These are phyloP conservation scores for Corythornis vintsioides DNA, from an alignment of 2,113 vertebrate genomes.

Conservation along the genomic window DNA sequence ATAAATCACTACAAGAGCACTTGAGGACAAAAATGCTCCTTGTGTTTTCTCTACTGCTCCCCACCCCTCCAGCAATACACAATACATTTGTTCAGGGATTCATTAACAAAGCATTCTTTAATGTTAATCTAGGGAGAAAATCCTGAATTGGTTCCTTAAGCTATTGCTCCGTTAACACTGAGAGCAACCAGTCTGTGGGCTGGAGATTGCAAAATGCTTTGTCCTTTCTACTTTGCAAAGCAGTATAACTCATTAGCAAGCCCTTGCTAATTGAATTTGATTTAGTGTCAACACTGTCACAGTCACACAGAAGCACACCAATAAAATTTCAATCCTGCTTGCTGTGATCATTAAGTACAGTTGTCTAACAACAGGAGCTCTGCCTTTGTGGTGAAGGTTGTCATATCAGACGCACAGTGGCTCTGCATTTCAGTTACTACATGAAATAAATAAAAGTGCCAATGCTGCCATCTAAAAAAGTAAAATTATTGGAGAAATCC, in stretches of 20 bases:
- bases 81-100: conserved; percentile 63
- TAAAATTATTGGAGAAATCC: conserved; percentile 43
- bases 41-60: conserved; percentile 9
- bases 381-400: conserved; percentile 67
- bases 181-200: conserved; percentile 26
- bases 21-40: conserved; percentile 70
- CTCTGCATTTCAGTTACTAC: conserved; percentile 27
- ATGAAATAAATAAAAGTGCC: not conserved
- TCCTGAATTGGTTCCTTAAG: conserved; percentile 48
- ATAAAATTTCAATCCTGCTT: conserved; percentile 66
- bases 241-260: conserved; percentile 74
- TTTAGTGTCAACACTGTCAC: conserved; percentile 76
- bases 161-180: conserved; percentile 10
- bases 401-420: conserved; percentile 41
- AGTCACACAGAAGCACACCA: conserved; percentile 64
- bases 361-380: conserved; percentile 66
- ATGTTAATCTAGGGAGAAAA: conserved; percentile 65
- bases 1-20: conserved; percentile 61
- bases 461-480: conserved; percentile 12
- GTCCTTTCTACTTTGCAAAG: conserved; percentile 69
- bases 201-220: conserved; percentile 62
- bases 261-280: conserved; percentile 81
- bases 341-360: conserved; percentile 69
- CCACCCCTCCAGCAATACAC: not conserved
- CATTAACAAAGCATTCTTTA: conserved; percentile 64